phyloP scores from a whole-genome alignment of 1,140 invertebrate genomes.

The Drepana arcuata region DNA sequence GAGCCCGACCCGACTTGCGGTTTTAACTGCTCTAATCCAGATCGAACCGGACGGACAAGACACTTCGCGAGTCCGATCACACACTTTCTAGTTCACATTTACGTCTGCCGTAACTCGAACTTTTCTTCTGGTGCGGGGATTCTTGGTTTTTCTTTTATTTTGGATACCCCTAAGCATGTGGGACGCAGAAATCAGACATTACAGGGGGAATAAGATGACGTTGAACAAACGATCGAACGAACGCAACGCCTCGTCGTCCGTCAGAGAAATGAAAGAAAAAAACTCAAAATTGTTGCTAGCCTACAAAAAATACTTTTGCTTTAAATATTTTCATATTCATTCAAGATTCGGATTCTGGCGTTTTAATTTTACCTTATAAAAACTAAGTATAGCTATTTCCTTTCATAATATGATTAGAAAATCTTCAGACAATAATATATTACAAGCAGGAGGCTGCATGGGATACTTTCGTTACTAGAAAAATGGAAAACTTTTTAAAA shows the following conservation, averaged over 20 bases:
- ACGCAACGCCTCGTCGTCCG: slow-evolving; percentile 44
- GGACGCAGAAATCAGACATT: slow-evolving; percentile 62
- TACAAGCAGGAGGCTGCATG: too few relatives aligned
- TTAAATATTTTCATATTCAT: too few relatives aligned
- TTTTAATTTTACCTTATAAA: too few relatives aligned
- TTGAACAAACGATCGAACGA: slow-evolving; percentile 60
- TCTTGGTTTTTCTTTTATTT: slow-evolving; percentile 64
- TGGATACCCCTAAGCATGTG: slow-evolving; percentile 68
- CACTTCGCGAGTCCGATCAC: slow-evolving; percentile 49
- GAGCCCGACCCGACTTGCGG: slow-evolving; percentile 37
- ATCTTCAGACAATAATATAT: too few relatives aligned
- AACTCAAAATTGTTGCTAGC: slow-evolving; percentile 28
- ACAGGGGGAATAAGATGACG: slow-evolving; percentile 61
- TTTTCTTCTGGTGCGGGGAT: slow-evolving; percentile 67
- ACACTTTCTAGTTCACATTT: slow-evolving; percentile 68
- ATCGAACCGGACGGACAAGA: slow-evolving; percentile 61
- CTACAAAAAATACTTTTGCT: too few relatives aligned
- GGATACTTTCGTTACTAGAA: too few relatives aligned
- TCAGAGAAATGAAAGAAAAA: slow-evolving; percentile 51
- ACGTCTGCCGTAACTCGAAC: slow-evolving; percentile 39
- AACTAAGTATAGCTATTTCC: too few relatives aligned
- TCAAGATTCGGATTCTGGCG: too few relatives aligned
- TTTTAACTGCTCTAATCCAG: slow-evolving; percentile 61
- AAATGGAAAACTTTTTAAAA: too few relatives aligned
- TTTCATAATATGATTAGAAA: too few relatives aligned